phyloP scores from a whole-genome alignment of 2,797 vertebrate species.

The Pithecia hirsuta region DNA sequence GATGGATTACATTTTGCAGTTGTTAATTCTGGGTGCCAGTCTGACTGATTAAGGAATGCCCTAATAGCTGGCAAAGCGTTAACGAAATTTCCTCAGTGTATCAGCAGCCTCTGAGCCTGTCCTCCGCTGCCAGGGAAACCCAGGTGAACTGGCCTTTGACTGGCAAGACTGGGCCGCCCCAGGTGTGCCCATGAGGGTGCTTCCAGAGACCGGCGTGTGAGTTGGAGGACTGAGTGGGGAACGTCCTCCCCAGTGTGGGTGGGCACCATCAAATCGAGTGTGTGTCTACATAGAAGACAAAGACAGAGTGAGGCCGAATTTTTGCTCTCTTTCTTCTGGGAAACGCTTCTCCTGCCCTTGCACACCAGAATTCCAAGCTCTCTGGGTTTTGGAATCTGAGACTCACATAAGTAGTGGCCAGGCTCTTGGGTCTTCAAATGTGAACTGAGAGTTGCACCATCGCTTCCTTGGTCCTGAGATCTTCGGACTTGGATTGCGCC shows the following conservation, averaged over 20 bases:
- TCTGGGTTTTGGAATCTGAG: background rate
- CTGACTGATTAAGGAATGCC: background rate
- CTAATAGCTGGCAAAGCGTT: background rate
- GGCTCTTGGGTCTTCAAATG: background rate
- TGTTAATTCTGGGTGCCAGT: background rate
- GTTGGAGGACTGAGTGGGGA: background rate
- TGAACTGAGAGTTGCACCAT: background rate
- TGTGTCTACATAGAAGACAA: background rate
- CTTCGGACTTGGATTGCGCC: background rate
- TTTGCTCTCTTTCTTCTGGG: background rate
- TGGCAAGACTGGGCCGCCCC: background rate
- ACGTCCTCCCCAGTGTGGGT: background rate
- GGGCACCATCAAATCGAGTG: background rate
- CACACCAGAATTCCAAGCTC: background rate
- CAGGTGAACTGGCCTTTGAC: background rate
- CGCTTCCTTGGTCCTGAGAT: background rate
- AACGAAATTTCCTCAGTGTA: background rate
- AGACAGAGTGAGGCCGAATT: background rate
- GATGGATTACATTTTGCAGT: background rate
- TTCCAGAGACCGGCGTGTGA: background rate
- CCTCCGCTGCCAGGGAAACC: background rate
- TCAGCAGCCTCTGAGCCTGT: background rate
- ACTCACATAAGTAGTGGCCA: background rate
- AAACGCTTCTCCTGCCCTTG: background rate
- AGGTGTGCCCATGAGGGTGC: background rate